phyloP scores from a whole-genome alignment of 2,888 invertebrate species.

The Dicranocentrus wangi region DNA sequence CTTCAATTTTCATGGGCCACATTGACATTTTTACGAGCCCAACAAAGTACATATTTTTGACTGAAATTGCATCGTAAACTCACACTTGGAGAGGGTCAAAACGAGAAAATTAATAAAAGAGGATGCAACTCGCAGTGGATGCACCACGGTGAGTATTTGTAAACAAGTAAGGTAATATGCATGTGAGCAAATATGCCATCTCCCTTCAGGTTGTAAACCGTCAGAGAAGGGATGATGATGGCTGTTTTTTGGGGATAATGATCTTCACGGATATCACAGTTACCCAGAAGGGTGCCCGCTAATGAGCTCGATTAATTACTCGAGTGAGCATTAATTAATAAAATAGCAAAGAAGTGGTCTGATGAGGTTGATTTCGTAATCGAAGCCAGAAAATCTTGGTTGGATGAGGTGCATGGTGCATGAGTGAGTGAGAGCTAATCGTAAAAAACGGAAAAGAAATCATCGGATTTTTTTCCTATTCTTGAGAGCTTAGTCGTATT shows the following conservation, averaged over 20 bases:
- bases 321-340: slow-evolving; percentile 22
- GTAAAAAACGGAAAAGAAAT: no score
- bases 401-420: no score
- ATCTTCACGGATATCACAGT: background rate
- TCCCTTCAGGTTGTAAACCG: no score
- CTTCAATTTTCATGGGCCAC: slow-evolving; percentile 58
- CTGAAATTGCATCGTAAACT: slow-evolving; percentile 57
- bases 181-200: no score
- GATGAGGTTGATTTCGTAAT: background rate
- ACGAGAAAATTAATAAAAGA: slow-evolving; percentile 24
- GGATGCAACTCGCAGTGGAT: no score
- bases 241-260: background rate
- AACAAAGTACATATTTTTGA: slow-evolving; percentile 50
- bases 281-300: background rate
- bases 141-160: no score
- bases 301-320: slow-evolving; percentile 41
- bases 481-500: no score
- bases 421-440: no score
- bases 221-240: no score
- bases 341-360: background rate
- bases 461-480: no score
- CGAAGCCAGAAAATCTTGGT: background rate
- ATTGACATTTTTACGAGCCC: slow-evolving; percentile 62
- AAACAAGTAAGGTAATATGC: no score
- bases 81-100: slow-evolving; percentile 40